Base-by-base conservation (phyloP, 2,797 vertebrate species). In the Choloepus didactylus region DNA sequence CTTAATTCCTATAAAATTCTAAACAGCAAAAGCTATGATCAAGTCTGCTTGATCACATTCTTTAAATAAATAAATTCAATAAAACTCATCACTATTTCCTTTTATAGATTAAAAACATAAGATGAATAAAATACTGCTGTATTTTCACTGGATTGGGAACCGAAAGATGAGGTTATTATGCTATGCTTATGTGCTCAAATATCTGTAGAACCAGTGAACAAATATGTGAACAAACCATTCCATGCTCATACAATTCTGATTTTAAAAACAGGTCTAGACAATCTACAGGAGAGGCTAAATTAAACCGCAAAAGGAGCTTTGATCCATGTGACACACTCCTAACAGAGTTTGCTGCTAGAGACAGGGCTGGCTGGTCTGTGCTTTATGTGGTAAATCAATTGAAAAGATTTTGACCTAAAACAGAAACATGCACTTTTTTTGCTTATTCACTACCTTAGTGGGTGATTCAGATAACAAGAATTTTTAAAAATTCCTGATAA, bases 11-110 rank as follows among this genome's bases (percentile, higher is more conserved):
- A 70, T 72, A 93, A 94, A 96, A 91, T 86, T 82, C 46, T 77
- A 87, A 49, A 87, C n/a, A 59, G 44, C 8, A 79, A 73, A 41
- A 79, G 21, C 27, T 87, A 90, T 79, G 19, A 86, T 62, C 41
- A 73, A 73, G 51, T 90, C 29, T 89, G 60, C 59, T 60, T 93
- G 11, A 93, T 7, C 2, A 91, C 1, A 54, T 83, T 19, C n/a
- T 86, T 92, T 91, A 72, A 88, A 59, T 66, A 95, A 94, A 87
- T 49, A 93, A 90, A 91, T 9, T 56, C 69, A 87, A 60, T 49
- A 77, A 75, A 82, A 66, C 21, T 70, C 54, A 80, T 35, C 27
- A 44, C 16, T 81, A 56, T 88, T 81, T 90, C 82, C 59, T 87
- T 92, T 79, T 56, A 73, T 5, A 81, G 31, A 72, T 27, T 87